Evolutionary conservation across 2,113 vertebrate genomes (phyloP), one percentile per base, ranked within the genome.

Genomic region (Tretioscincus oriximinensis): DNA sequence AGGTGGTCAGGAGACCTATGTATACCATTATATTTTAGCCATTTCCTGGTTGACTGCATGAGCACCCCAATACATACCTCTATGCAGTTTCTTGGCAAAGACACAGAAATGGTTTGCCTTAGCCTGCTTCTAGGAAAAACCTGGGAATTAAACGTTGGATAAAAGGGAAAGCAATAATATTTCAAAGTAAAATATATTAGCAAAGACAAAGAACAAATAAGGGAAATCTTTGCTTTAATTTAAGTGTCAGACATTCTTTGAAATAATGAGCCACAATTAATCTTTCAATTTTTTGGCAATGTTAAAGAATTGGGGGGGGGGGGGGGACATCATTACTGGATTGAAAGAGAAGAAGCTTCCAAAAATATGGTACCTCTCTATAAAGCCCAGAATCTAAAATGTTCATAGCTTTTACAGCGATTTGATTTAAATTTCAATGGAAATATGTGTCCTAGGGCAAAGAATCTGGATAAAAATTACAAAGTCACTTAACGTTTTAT

Each of bases 241-340:
- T 70, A 73, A 80, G 65, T 70, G 69, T 58, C 63, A 88, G 31
- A 12, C 2, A 12, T 28, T 85, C 77, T 72, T 75, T 68, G 74
- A 87, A 87, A 73, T 86, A 84, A 82, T 60, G 16, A 35, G 6
- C 31, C 64, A 22, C 81, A 68, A 58, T 82, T 82, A 84, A 72
- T 70, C 64, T 89, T 88, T 84, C 81, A 86, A 84, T 82, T 47
- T 77, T 66, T 82, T 85, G 84, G 35, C 65, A 83, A 82, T 74
- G 26, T 84, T n/a, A 47, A 47, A 58, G 26, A 51, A 31, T 81
- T 47, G 80, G 80, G 66, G n/a, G n/a, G n/a, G n/a, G 80, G 80
- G 5, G 35, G 35, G 5, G 35, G 5, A 41, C 35, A 41, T 80
- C 65, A 35, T 71, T 54, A 68, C 54, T 83, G n/a, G 21, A 51